Base-by-base conservation (phyloP, 2,113 vertebrate genomes). In the Actinemys pallida region DNA sequence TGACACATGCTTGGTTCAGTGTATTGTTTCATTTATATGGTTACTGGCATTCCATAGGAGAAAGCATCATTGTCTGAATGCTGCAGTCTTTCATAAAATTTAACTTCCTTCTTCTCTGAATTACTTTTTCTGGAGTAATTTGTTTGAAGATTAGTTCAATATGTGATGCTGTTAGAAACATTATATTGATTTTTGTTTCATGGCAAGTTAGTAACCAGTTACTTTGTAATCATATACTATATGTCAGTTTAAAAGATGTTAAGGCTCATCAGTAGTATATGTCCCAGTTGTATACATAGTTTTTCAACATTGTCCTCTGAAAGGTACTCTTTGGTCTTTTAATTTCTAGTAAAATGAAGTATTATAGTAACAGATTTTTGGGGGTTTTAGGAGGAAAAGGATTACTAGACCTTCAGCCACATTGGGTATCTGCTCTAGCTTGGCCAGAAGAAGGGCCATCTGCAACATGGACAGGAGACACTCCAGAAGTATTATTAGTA, bases 371-470 rank as follows among this genome's bases (percentile, higher is more conserved):
- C 90, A 88, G 54, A 50, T 22, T 80, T 94, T 92, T 97, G 57
- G 87, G 19, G 29, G 25, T 95, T 2, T 88, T 90, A 99, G 99
- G 99, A 84, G 99, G 99, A 90, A 99, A 99, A 96, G 99, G 99
- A 29, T 98, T 99, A 13, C 91, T 99, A 94, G 99, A 99, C 86
- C 93, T 98, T 89, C 99, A 99, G 97, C 99, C 99, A 88, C 99
- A 99, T 88, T 99, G 99, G 99, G 99, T 99, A 4, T 99, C 99
- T 45, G 99, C 99, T 14, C 94, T 99, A 59, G 97, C 99, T 3
- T 99, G 99, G 99, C 99, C 99, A 2, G 98, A 99, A 93, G 98
- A 99, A 87, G 98, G 99, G 84, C 98, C 98, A 3, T 93, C 98
- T 91, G 96, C 98, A 62, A 56, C 98, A 56, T 99, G 99, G 99